Evolutionary conservation across 2,797 vertebrate species (phyloP), one percentile per base, ranked within the genome.

Genomic region (Anguilla anguilla): DNA sequence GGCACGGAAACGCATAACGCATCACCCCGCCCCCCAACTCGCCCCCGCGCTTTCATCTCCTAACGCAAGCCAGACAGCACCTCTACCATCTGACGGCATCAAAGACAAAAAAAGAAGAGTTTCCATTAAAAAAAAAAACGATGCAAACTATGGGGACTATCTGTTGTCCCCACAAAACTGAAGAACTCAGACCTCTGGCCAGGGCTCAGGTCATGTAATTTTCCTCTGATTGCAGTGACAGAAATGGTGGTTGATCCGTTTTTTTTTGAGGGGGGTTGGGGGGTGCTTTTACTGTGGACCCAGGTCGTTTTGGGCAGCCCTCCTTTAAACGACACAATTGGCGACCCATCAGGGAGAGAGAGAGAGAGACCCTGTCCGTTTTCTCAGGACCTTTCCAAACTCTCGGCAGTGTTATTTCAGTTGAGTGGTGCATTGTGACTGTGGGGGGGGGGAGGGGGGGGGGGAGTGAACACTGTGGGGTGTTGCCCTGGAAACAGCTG

Each of bases 401-500:
- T 49, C 86, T 31, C 55, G 35, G 10, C 77, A 64, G 11, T 87
- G 55, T 57, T 53, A 19, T 83, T 87, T 46, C 79, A 51, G 57
- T 57, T 61, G 61, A 64, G 22, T 77, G 46, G 61, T 79, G 69
- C 69, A 55, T n/a, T 86, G 31, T 79, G 55, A 6, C 51, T 10
- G 74, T 1, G 3, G 1, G 67, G 25, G 67, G 69, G 67, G 15
- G 9, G n/a, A n/a, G n/a, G 3, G 1, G 67, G 25, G 67, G 69
- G 61, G 69, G 69, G 69, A 2, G 6, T 31, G n/a, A 35, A 17
- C 13, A 25, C 39, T n/a, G 46, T 3, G 51, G 86, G 57, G 77
- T 61, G 51, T 83, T 87, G 61, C 57, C 77, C 57, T 83, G 79
- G 86, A 87, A 83, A 83, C 55, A 35, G 19, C 86, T 87, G 77